Base-by-base conservation (phyloP, 1,140 invertebrate genomes). In the Caenorhabditis tropicalis region DNA sequence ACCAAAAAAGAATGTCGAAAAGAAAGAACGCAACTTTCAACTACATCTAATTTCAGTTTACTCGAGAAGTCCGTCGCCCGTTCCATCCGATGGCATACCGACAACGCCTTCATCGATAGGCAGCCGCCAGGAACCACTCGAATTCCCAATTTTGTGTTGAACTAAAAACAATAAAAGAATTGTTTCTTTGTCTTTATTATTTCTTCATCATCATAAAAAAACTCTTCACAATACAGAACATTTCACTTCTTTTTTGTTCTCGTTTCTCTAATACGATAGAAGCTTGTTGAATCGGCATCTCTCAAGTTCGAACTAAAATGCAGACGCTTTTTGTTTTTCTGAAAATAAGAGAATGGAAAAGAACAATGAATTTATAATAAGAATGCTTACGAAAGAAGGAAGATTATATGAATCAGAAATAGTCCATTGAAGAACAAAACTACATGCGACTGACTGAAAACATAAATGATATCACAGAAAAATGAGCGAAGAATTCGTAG, bases 251-350 rank as follows among this genome's bases (percentile, higher is more conserved):
- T 46, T n/a, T 46, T 46, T n/a, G 36, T 24, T 36, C 6, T 19
- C n/a, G 9, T 24, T n/a, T 74, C 65, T 74, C 36, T 33, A 12
- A 74, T 36, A 74, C 36, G 65, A 43, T 74, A 74, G 29, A 74
- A 74, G 36, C 65, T 74, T 15, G 19, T 10, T 7, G 65, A 39
- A 43, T 74, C 65, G 19, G 65, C 65, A 74, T 74, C 65, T 15
- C 36, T 46, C 65, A 74, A 74, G 33, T 39, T 74, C 10, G 36
- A 39, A n/a, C 21, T 36, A 15, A 74, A 74, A 24, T 43, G 65
- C n/a, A 74, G 65, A 15, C 65, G 65, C 43, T 74, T 74, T 39
- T 74, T 74, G 36, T 74, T 74, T 74, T 74, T 74, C 65, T 74
- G 65, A 74, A 74, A 74, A 56, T 56, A n/a, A 58, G 21, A 10